A percentile compares a stretch with the other conserved stretches of the same genome.
Conservation (phyloP, 2,888 invertebrate genomes). For the Metellina segmentata region DNA sequence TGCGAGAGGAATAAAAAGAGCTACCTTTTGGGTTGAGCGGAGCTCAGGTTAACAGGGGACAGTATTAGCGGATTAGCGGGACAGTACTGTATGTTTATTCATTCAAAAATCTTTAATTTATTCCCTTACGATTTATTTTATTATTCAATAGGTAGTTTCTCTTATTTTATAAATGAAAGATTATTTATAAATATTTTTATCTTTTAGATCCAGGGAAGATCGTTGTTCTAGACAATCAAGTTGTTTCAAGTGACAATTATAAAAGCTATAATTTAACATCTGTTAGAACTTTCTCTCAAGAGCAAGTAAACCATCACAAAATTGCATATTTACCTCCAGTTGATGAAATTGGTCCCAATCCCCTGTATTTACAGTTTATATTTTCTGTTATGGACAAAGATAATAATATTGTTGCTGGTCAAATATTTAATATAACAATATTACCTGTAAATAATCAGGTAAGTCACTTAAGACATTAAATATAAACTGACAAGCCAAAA, state of each 20-base stretch:
- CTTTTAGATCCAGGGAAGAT: constrained; percentile 80
- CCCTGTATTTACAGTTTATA: constrained; percentile 78
- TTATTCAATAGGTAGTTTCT: too few relatives aligned
- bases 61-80: too few relatives aligned
- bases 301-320: constrained; percentile 80
- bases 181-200: constrained; percentile 1
- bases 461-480: background rate
- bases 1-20: too few relatives aligned
- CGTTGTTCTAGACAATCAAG: constrained; percentile 79
- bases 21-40: too few relatives aligned
- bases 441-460: constrained; percentile 80
- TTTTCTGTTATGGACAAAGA: constrained; percentile 80
- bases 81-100: too few relatives aligned
- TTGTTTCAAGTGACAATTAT: constrained; percentile 79
- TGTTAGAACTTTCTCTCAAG: constrained; percentile 80
- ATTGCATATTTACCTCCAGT: constrained; percentile 81
- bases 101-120: too few relatives aligned
- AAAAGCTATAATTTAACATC: constrained; percentile 77
- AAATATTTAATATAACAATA: constrained; percentile 80
- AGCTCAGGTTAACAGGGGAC: too few relatives aligned
- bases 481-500: too few relatives aligned
- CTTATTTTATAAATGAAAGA: background rate
- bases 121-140: too few relatives aligned
- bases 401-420: constrained; percentile 79
- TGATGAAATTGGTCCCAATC: constrained; percentile 80